These are phyloP conservation scores for Clanis bilineata DNA, from an alignment of 2,888 invertebrate species.

Conservation along the genomic window DNA sequence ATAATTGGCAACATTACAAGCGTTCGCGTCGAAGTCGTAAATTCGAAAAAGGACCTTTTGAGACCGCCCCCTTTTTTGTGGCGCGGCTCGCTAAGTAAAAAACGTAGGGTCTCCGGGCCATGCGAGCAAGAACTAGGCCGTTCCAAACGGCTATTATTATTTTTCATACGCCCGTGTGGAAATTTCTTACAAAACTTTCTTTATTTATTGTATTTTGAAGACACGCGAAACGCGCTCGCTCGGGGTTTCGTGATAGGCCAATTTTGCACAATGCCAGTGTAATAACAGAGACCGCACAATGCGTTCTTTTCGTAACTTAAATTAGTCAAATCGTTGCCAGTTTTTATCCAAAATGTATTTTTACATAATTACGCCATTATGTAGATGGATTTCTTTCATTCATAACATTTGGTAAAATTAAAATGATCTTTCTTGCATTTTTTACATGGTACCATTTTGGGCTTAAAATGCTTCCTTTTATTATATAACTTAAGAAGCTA, in stretches of 20 bases:
- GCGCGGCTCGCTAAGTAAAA: constrained; percentile 46
- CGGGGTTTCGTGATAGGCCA: constrained; percentile 1
- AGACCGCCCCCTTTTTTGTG: constrained; percentile 54
- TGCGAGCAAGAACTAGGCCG: constrained; percentile 32
- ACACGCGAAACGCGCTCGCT: neutral
- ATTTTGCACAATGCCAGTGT: neutral
- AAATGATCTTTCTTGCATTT: neutral
- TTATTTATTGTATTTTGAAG: constrained; percentile 1
- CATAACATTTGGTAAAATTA: neutral
- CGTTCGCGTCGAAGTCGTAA: constrained; percentile 62
- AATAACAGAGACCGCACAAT: neutral
- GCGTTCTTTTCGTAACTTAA: neutral
- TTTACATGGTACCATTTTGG: neutral
- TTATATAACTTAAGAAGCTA: no score
- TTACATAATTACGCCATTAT: neutral
- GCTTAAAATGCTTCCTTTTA: no score
- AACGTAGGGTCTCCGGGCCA: constrained; percentile 38
- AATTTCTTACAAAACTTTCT: neutral
- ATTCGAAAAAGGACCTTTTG: constrained; percentile 62
- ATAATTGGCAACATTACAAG: constrained; percentile 56
- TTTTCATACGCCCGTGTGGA: constrained; percentile 25
- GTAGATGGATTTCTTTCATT: neutral
- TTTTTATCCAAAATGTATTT: neutral
- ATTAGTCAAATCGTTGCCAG: neutral
- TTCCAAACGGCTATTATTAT: constrained; percentile 30